Conservation (phyloP, 2,113 vertebrate genomes). For the Chitala chitala region DNA sequence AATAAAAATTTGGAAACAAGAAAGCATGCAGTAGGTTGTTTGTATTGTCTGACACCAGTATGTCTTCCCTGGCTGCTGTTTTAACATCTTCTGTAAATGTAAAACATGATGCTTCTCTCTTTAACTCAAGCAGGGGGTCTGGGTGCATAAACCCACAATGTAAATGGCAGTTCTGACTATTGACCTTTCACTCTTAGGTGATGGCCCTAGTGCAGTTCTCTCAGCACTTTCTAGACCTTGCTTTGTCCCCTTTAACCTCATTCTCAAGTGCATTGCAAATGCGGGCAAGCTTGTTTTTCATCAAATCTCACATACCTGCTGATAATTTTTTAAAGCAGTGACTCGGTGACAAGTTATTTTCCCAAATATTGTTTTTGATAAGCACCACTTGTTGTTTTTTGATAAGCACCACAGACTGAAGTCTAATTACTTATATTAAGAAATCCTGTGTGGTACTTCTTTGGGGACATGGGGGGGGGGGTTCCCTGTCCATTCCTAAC, state of each 20-base stretch:
- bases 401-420: background rate
- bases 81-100: background rate
- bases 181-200: slow-evolving; percentile 36
- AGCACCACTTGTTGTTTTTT: slow-evolving; percentile 31
- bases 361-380: slow-evolving; percentile 60
- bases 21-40: no score
- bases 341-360: slow-evolving; percentile 58
- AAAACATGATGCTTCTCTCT: background rate
- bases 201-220: slow-evolving; percentile 33
- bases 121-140: slow-evolving; percentile 23
- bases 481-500: background rate
- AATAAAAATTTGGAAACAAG: no score
- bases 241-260: background rate
- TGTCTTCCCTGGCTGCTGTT: background rate
- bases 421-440: background rate
- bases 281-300: slow-evolving; percentile 40
- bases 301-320: slow-evolving; percentile 65
- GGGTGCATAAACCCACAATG: slow-evolving; percentile 33
- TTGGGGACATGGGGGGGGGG: slow-evolving; percentile 14
- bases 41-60: background rate
- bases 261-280: slow-evolving; percentile 28
- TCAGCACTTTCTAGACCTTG: background rate
- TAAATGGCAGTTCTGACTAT: slow-evolving; percentile 29
- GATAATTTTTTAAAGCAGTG: slow-evolving; percentile 54
- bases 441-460: no score